phyloP scores from a whole-genome alignment of 1,140 invertebrate genomes.

The Centruroides sculpturatus region DNA sequence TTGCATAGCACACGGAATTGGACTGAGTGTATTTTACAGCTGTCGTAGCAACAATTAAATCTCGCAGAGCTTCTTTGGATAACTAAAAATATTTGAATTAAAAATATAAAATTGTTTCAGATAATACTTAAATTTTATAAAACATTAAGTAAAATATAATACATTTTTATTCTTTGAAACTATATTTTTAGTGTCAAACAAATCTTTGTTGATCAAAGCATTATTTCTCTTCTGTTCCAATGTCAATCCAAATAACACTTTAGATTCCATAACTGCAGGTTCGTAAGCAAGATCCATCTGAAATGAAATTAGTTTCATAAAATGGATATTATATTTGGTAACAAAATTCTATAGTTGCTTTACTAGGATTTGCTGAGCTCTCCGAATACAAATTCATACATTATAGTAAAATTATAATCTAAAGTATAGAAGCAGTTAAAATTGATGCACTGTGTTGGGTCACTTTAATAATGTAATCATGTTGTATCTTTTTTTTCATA shows the following conservation, averaged over 20 bases:
- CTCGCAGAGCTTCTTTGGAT: constrained; percentile 57
- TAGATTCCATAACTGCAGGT: constrained; percentile 63
- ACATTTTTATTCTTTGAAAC: constrained; percentile 54
- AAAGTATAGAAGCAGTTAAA: too few relatives aligned
- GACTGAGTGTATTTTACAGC: constrained; percentile 97
- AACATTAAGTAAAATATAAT: neutral
- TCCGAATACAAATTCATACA: too few relatives aligned
- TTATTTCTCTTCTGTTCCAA: constrained; percentile 87
- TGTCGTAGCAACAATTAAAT: constrained; percentile 90
- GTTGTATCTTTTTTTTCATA: too few relatives aligned
- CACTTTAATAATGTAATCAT: too few relatives aligned
- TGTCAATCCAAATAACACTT: constrained; percentile 78
- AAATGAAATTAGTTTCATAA: constrained; percentile 5
- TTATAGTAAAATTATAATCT: too few relatives aligned
- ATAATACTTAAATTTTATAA: neutral
- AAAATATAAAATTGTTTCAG: neutral
- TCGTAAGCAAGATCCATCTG: constrained; percentile 79
- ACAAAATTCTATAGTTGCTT: too few relatives aligned
- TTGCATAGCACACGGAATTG: constrained; percentile 87
- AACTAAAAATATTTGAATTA: constrained; percentile 31
- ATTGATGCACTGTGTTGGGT: too few relatives aligned
- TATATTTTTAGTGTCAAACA: constrained; percentile 60
- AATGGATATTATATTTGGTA: too few relatives aligned
- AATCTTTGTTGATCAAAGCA: constrained; percentile 55
- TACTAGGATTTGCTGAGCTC: too few relatives aligned